Base-by-base conservation (phyloP, 2,797 vertebrate species). In the Eutrigla gurnardus region DNA sequence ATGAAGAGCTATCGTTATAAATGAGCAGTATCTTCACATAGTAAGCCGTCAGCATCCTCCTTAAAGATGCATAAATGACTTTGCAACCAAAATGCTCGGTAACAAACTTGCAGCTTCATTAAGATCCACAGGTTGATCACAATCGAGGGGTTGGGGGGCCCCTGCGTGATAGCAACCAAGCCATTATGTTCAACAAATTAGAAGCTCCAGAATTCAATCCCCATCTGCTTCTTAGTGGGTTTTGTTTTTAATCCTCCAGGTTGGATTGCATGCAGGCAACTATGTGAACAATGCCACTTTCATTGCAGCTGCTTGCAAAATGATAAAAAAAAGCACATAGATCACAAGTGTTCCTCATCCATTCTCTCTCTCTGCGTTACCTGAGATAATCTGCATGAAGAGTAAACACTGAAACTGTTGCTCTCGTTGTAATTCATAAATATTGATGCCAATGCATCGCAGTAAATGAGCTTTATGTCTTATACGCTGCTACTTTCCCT, bases 381-480 rank as follows among this genome's bases (percentile, higher is more conserved):
- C 60, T 79, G 17, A 40, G 52, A 47, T 77, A 69, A 82, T 82
- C 58, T 77, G 70, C 72, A n/a, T 64, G 40, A 61, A 52, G 65
- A 75, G 42, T 49, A n/a, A 15, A 62, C 43, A 67, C n/a, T 62
- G 15, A 61, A 55, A 47, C 57, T 6, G 53, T 32, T 2, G 11
- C 42, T 10, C 45, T 65, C 36, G 65, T 32, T 54, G 52, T 43
- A 62, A 75, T 62, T 83, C 63, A 69, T 33, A 46, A 81, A 81
- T 49, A 35, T 63, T 74, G 25, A 55, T 37, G 46, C 69, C 68
- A 50, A 73, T 53, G 73, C 72, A 52, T 85, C 25, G 15, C 60
- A 67, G 68, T 84, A 57, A 82, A 81, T 75, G 49, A 60, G 64
- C 57, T 77, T 75, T n/a, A 43, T 32, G 10, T 70, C 59, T 17